Conservation (phyloP, 2,797 vertebrate species). For the Anguilla anguilla region DNA sequence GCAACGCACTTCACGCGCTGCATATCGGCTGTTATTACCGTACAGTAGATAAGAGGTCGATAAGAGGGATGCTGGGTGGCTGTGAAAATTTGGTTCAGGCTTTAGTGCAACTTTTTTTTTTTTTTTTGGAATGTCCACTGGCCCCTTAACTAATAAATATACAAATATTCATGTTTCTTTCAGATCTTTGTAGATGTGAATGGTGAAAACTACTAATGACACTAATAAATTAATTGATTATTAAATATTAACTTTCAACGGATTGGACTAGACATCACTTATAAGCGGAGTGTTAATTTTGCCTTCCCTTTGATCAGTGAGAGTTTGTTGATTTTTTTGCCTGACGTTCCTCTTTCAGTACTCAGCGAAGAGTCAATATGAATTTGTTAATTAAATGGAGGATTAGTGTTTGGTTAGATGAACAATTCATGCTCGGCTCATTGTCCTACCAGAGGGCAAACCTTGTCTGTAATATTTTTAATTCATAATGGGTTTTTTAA, state of each 20-base stretch:
- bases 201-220: not conserved
- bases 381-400: slow-evolving; percentile 7
- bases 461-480: not conserved
- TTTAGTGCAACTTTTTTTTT: not conserved
- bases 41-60: no score
- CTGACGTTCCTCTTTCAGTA: not conserved
- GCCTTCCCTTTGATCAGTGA: not conserved
- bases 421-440: not conserved
- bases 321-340: not conserved
- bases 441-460: not conserved
- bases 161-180: not conserved
- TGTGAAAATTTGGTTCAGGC: no score
- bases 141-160: not conserved
- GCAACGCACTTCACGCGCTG: not conserved
- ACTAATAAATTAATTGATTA: not conserved
- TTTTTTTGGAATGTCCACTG: not conserved
- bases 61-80: no score
- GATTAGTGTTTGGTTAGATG: slow-evolving; percentile 5
- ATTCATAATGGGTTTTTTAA: not conserved
- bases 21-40: not conserved
- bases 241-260: not conserved
- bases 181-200: not conserved
- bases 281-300: not conserved
- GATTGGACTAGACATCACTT: not conserved
- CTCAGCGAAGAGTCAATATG: not conserved